Percentiles rank a stretch among this genome's conserved stretches.
These are phyloP conservation scores for Ptychodera flava DNA, from an alignment of 35 echinoderm and acorn worm species.

Conservation along the genomic window DNA sequence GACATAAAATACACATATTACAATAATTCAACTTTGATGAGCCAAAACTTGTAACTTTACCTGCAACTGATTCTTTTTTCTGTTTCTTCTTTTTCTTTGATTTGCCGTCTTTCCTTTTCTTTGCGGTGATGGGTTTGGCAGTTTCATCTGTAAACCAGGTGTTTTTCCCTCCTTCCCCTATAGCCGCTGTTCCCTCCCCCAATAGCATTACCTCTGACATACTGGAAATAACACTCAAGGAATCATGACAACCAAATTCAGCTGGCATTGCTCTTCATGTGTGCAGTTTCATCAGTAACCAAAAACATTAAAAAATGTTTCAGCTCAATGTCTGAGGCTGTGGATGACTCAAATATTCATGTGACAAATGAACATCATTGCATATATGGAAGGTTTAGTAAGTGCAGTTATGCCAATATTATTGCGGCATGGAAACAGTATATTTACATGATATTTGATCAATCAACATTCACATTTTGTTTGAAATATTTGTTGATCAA, in stretches of 20 bases:
- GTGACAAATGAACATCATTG: background rate
- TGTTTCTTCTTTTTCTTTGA: background rate
- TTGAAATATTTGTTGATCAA: no score
- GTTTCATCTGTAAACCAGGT: background rate
- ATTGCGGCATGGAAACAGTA: no score
- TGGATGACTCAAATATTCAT: background rate
- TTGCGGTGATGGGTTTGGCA: background rate
- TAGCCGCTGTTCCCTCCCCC: background rate
- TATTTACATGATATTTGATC: no score
- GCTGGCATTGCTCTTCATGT: background rate
- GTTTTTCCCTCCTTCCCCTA: background rate
- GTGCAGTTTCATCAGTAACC: background rate
- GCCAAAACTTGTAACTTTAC: background rate
- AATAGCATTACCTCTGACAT: no score
- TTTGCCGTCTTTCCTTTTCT: background rate
- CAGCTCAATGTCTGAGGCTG: background rate
- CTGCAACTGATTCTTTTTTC: background rate
- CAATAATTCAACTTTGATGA: background rate
- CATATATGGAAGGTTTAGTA: background rate
- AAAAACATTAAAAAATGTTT: background rate
- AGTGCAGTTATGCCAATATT: no score
- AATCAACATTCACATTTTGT: no score
- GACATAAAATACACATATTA: no score
- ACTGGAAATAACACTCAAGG: no score
- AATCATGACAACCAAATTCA: no score